Conservation (phyloP, 2,888 invertebrate genomes). For the Eudasyphora cyanicolor region DNA sequence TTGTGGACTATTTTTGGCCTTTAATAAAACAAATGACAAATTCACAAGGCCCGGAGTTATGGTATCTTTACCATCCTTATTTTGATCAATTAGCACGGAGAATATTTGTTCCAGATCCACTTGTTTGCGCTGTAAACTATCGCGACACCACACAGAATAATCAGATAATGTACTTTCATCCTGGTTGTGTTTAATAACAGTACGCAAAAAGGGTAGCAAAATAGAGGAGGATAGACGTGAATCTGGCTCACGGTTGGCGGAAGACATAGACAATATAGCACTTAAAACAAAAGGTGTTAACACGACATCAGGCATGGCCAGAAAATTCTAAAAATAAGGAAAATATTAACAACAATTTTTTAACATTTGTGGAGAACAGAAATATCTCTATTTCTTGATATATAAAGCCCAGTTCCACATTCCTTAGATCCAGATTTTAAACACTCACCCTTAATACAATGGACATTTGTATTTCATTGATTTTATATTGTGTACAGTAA, state of each 20-base stretch:
- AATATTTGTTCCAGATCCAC: slow-evolving; percentile 76
- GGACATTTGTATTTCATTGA: slow-evolving; percentile 76
- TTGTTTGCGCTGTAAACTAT: slow-evolving; percentile 73
- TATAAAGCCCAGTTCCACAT: no score
- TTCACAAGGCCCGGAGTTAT: slow-evolving; percentile 81
- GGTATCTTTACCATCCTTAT: slow-evolving; percentile 78
- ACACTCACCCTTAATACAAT: slow-evolving; percentile 73
- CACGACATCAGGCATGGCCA: slow-evolving; percentile 82
- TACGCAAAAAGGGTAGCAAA: slow-evolving; percentile 76
- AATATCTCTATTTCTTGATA: no score
- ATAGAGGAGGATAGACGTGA: slow-evolving; percentile 73
- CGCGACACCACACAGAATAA: slow-evolving; percentile 82
- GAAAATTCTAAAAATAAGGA: slow-evolving; percentile 79
- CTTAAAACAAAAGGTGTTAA: slow-evolving; percentile 85
- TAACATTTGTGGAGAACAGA: no score
- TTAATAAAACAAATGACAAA: slow-evolving; percentile 81
- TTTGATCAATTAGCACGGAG: slow-evolving; percentile 77
- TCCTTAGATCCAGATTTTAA: not conserved
- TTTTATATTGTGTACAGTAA: slow-evolving; percentile 78
- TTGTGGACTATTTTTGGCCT: slow-evolving; percentile 77
- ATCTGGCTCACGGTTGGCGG: slow-evolving; percentile 78
- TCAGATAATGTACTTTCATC: slow-evolving; percentile 79
- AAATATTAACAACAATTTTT: not conserved
- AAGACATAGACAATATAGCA: slow-evolving; percentile 81
- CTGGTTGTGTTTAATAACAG: slow-evolving; percentile 78